Evolutionary conservation across 2,797 vertebrate genomes (phyloP), one percentile per base, ranked within the genome.

Genomic region (Rhabdophis nuchalis): DNA sequence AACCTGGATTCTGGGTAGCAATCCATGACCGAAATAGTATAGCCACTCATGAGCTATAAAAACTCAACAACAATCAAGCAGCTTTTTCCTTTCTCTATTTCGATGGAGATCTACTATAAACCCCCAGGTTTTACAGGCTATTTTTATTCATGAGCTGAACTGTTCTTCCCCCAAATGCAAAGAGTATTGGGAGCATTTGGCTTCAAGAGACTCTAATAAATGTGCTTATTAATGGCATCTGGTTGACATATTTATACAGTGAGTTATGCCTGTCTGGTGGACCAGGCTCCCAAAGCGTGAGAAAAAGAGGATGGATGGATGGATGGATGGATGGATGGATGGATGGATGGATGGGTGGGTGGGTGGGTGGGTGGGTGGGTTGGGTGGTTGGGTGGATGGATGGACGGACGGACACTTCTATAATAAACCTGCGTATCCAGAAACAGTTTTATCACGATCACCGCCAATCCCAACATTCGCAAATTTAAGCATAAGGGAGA

Each of bases 201-300:
- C 50, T 93, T 85, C 89, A 85, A 89, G 46, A 89, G 91, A 90
- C 29, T 29, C 89, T 5, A 56, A 77, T 32, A 54, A 95, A 93
- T 18, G 2, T 1, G 4, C 72, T 77, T 77, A 94, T 36, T 72
- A 27, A 92, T 0, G n/a, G 68, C 77, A 95, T 93, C 87, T 58
- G 94, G 86, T 88, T 94, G 89, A 93, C 41, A 89, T 91, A 56
- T 95, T 94, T 90, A 91, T 25, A 87, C 57, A 3, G 60, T 60
- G 92, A 93, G 87, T 89, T 87, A 88, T 4, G 7, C 54, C 29
- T 53, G 92, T 57, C 0, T 92, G 87, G 68, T 93, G 92, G 89
- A 91, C 92, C 91, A 93, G 86, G 92, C 3, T 36, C n/a, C 92
- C 88, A 72, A 9, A 94, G 93, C 32, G 8, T n/a, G 61, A 46